Evolutionary conservation across 2,113 vertebrate genomes (phyloP).

Genomic region (Anguilla rostrata): DNA sequence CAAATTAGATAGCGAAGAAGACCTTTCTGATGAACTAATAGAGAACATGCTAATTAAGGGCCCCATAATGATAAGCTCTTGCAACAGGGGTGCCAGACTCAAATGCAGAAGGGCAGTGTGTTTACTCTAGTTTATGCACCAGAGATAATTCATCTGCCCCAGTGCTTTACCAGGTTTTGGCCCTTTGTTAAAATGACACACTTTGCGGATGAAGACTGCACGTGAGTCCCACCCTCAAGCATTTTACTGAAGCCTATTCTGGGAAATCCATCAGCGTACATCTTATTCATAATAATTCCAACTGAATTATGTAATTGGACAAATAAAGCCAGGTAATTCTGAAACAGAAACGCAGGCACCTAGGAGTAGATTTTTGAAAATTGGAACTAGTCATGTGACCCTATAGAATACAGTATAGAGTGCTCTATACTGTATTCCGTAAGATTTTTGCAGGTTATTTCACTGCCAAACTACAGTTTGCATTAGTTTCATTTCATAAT

Average conservation of each 20-base stretch:
- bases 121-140: neutral
- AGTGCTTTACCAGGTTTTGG: neutral
- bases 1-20: neutral
- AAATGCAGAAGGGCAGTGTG: neutral
- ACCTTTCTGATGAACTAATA: neutral
- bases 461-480: neutral
- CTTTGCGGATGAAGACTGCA: neutral
- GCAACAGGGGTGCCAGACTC: neutral
- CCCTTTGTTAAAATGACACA: no score
- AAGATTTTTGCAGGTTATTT: no score
- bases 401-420: no score
- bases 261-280: no score
- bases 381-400: no score
- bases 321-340: no score
- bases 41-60: neutral
- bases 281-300: no score
- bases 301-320: no score
- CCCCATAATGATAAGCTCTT: neutral
- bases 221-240: neutral
- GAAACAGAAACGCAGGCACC: no score
- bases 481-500: neutral
- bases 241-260: neutral
- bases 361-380: neutral
- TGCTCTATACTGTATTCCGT: neutral
- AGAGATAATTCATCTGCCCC: no score